phyloP scores from a whole-genome alignment of 2,888 invertebrate genomes.

The Apotomis capreana region DNA sequence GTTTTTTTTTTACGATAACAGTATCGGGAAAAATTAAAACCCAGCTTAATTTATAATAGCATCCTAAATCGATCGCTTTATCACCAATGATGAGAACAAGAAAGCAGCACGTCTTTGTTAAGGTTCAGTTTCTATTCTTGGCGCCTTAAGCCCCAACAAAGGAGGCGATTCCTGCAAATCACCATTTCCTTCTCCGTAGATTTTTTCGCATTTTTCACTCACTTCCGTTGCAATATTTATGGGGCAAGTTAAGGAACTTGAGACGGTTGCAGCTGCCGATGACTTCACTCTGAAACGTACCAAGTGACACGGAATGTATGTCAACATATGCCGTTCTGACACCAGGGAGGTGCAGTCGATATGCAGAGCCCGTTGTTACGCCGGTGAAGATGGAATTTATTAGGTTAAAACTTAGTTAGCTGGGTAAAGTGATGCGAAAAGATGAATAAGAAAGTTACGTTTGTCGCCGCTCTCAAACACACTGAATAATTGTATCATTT shows the following conservation, averaged over 20 bases:
- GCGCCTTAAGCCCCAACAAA: neutral
- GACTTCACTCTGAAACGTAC: neutral
- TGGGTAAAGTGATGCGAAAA: neutral
- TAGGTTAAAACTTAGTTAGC: neutral
- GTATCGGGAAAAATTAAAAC: too few species aligned
- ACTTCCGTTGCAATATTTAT: slow-evolving; percentile 28
- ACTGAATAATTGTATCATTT: neutral
- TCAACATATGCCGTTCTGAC: neutral
- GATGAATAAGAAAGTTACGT: neutral
- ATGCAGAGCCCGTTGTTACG: neutral
- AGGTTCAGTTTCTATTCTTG: neutral
- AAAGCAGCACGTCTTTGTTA: neutral
- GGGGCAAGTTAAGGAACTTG: slow-evolving; percentile 23
- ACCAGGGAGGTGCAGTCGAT: neutral
- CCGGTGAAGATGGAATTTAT: neutral
- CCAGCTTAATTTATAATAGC: too few species aligned
- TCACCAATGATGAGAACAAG: neutral
- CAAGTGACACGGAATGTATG: neutral
- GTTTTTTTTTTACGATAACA: too few species aligned
- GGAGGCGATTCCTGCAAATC: slow-evolving; percentile 12
- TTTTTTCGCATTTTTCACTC: slow-evolving; percentile 28
- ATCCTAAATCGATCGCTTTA: neutral
- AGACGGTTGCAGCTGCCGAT: slow-evolving; percentile 10
- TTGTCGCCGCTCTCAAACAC: neutral
- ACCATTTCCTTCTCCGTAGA: neutral